phyloP scores from a whole-genome alignment of 2,113 vertebrate species.

The Maccullochella peelii region DNA sequence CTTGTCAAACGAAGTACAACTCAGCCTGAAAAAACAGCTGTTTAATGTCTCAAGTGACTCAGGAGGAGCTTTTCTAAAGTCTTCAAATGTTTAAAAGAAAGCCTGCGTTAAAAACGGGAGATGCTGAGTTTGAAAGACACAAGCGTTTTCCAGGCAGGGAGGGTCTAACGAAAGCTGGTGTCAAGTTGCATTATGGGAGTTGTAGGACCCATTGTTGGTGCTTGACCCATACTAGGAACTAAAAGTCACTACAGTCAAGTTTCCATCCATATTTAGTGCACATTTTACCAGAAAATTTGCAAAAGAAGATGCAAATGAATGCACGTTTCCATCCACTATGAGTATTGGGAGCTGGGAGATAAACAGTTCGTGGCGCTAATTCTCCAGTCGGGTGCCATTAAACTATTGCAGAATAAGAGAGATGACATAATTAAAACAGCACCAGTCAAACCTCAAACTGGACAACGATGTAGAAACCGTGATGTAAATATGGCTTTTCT shows the following conservation, averaged over 20 bases:
- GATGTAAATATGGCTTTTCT: not conserved
- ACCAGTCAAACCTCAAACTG: not conserved
- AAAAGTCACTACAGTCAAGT: not conserved
- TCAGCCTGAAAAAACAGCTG: not conserved
- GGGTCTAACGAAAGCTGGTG: not conserved
- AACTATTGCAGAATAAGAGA: not conserved
- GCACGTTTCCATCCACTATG: not conserved
- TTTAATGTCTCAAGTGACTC: not conserved
- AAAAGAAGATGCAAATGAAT: not conserved
- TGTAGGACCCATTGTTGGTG: not conserved
- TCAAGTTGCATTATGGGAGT: not conserved
- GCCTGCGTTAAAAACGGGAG: not conserved
- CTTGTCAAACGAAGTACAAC: not conserved
- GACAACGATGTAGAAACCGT: not conserved
- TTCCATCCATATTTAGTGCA: not conserved
- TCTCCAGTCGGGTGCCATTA: too few relatives aligned
- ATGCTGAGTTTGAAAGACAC: not conserved
- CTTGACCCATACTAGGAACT: not conserved
- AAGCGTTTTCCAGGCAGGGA: not conserved
- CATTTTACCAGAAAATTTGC: not conserved
- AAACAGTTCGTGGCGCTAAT: not conserved
- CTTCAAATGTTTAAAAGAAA: not conserved
- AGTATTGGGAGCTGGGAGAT: not conserved
- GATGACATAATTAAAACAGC: not conserved
- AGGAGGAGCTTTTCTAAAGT: not conserved